A percentile compares a stretch with the other conserved stretches of the same genome.
Conservation (phyloP, 2,113 vertebrate species). For the Neomonachus schauinslandi region DNA sequence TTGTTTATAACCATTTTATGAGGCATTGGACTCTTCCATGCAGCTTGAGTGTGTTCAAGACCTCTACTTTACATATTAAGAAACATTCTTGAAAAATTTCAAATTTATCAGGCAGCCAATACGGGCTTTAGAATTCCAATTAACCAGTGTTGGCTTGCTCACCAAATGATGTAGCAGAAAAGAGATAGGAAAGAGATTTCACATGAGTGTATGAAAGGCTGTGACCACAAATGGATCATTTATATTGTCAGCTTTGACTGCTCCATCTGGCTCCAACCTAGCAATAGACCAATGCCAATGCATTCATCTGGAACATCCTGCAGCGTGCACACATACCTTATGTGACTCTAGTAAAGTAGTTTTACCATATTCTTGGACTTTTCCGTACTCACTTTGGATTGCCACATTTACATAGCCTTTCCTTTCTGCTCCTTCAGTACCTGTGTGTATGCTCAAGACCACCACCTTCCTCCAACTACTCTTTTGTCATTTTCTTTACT, state of each 20-base stretch:
- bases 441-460: rapidly evolving
- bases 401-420: not conserved
- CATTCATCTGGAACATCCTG: not conserved
- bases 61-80: not conserved
- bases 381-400: not conserved
- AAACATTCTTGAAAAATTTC: not conserved
- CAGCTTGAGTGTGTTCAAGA: not conserved
- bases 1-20: not conserved
- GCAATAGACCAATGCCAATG: not conserved
- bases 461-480: rapidly evolving
- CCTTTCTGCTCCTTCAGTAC: not conserved
- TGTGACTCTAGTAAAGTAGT: not conserved
- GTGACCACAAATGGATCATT: not conserved
- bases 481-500: not conserved
- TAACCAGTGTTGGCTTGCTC: not conserved
- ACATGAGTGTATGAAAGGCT: not conserved
- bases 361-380: not conserved
- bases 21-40: not conserved
- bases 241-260: not conserved
- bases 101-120: not conserved
- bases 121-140: not conserved
- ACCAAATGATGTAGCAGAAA: not conserved
- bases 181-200: not conserved
- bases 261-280: not conserved
- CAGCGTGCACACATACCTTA: not conserved